Base-by-base conservation (phyloP, 2,113 vertebrate species). In the Ameiurus melas region DNA sequence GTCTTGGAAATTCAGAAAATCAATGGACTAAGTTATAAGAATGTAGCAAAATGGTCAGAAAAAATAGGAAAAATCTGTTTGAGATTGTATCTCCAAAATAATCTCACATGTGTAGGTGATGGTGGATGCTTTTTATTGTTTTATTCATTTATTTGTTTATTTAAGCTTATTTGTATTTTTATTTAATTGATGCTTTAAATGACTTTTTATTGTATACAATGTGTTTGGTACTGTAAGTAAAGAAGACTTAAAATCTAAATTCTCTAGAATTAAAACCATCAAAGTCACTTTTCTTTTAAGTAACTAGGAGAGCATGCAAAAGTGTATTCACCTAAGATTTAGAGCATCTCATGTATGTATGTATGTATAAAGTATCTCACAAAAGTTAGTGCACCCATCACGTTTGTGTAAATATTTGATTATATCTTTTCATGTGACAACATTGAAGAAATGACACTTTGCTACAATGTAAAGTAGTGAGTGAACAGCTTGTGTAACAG, bases 1-100 rank as follows among this genome's bases (percentile, higher is more conserved):
- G 73, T n/a, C 70, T 81, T 80, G 73, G 27, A 86, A 70, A 85
- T 57, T 36, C 27, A 81, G 60, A 82, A 83, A 88, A 85, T 90
- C 80, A 85, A 77, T 92, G 68, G 51, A 90, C 85, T 33, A 19
- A 80, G n/a, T 83, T 83, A 64, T 13, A 30, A 14, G 6, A 62
- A 9, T 62, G 60, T 62, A 62, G 60, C 5, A 22, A 62, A 62
- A 62, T 62, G 7, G 22, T 62, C 20, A 62, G 60, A 62, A 25
- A 62, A 62, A 62, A 25, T 62, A 25, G 22, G 60, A 25, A 22
- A 62, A 62, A 62, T 25, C 22, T 62, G 20, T 22, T 62, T 62
- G 22, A 25, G 20, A 62, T 22, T 22, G n/a, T 30, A n/a, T 30
- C n/a, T n/a, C n/a, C 25, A 64, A 30, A 68, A 30, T n/a, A 68